These are phyloP conservation scores for Hesperia comma DNA, from an alignment of 2,888 invertebrate species.

Conservation along the genomic window DNA sequence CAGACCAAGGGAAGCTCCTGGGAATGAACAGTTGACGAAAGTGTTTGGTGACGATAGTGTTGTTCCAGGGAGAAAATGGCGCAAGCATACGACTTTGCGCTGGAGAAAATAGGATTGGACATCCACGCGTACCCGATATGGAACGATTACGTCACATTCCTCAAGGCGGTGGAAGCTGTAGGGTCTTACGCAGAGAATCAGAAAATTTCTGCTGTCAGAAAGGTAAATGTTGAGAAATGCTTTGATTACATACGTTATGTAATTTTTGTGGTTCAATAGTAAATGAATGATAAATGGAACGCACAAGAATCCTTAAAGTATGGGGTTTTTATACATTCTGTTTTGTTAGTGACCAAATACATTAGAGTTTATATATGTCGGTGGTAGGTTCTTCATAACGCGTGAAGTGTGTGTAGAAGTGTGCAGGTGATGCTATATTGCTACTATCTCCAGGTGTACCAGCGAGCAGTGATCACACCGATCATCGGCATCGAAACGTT, in stretches of 20 bases:
- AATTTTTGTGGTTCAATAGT: too few species aligned
- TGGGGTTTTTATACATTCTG: too few species aligned
- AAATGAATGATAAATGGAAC: too few species aligned
- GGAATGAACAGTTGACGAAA: not conserved
- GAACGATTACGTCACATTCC: conserved; percentile 98
- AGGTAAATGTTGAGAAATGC: conserved; percentile 79
- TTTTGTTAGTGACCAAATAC: too few species aligned
- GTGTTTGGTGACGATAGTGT: conserved; percentile 12
- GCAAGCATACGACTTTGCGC: conserved; percentile 99
- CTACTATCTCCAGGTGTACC: conserved; percentile 88
- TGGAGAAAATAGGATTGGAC: conserved; percentile 99
- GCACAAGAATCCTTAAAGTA: too few species aligned
- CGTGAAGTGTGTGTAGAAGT: too few species aligned
- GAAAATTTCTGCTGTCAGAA: conserved; percentile 98
- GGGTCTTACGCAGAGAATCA: conserved; percentile 99
- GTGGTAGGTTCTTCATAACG: too few species aligned
- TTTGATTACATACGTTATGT: too few species aligned
- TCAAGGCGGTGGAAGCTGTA: conserved; percentile 97
- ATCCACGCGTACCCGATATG: conserved; percentile 98
- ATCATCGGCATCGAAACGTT: conserved; percentile 98
- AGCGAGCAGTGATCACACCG: conserved; percentile 97
- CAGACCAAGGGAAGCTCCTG: too few species aligned
- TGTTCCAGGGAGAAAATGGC: conserved; percentile 97
- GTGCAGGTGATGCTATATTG: not conserved
- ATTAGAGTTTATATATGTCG: too few species aligned